Base-by-base conservation (phyloP, 2,888 invertebrate genomes). In the Nomada fabriciana region DNA sequence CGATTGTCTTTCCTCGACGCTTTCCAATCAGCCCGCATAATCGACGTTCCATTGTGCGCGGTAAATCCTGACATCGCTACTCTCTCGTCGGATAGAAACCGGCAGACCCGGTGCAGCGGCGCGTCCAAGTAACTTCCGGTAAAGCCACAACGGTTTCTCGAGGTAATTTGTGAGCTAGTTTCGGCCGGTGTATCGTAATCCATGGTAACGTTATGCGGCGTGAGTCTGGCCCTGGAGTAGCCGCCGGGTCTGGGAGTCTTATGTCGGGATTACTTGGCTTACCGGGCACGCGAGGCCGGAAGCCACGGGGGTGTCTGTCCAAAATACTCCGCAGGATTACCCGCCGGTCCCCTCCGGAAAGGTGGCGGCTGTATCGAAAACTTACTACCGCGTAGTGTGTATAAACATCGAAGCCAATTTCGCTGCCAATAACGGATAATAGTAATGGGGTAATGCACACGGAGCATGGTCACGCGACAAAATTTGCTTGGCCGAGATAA, bases 141-240 rank as follows among this genome's bases (percentile, higher is more conserved):
- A 91, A 92, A 92, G 91, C 92, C 89, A 87, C 91, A 88, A 90
- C 90, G 91, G 90, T 92, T 93, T 92, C 91, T 91, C 92, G 90
- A 90, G 91, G 90, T 92, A 93, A 92, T 93, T 93, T 93, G 92
- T 90, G 92, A 92, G 92, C 89, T 88, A 91, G 91, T 92, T 92
- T 90, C 88, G 88, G 87, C 82, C 89, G 86, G 88, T 88, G 86
- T 91, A 92, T 91, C 89, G 91, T 93, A 93, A 93, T 92, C 93
- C 93, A 87, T 82, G 90, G 90, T 86, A 91, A 91, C 92, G 90
- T 91, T 91, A 90, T 91, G 91, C 89, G 87, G 88, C 85, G 89
- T 85, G 86, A 89, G 87, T 76, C 82, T 79, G 78, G 85, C 61
- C 78, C 72, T 36, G 59, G 78, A 75, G 80, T 82, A 76, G 77